A percentile compares a stretch with the other conserved stretches of the same genome.
These are phyloP conservation scores for Lytechinus pictus DNA, from an alignment of 35 echinoderm and acorn worm species.

Conservation along the genomic window DNA sequence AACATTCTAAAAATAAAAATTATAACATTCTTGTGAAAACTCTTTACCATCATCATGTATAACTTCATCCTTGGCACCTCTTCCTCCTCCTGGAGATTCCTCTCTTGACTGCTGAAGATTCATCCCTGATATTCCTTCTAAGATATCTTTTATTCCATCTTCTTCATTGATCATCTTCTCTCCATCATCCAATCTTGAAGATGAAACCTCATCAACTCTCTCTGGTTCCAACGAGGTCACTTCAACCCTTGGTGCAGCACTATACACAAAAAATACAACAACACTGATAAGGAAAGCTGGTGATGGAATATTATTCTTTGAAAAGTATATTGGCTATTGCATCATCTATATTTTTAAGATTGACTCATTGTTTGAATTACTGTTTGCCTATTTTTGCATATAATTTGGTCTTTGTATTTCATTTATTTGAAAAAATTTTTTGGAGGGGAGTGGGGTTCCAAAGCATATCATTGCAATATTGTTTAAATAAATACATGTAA, in stretches of 20 bases:
- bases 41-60: not conserved
- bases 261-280: not conserved
- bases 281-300: not conserved
- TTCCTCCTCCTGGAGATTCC: not conserved
- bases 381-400: too few relatives aligned
- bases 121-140: not conserved
- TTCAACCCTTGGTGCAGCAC: not conserved
- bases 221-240: not conserved
- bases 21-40: not conserved
- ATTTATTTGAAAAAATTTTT: too few relatives aligned
- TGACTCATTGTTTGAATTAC: too few relatives aligned
- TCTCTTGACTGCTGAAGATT: not conserved
- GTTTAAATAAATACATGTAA: too few relatives aligned
- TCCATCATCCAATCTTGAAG: not conserved
- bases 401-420: too few relatives aligned
- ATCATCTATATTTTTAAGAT: too few relatives aligned
- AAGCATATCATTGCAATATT: too few relatives aligned
- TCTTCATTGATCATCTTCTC: not conserved
- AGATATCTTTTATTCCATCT: not conserved
- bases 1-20: too few relatives aligned
- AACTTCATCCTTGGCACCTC: not conserved
- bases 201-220: slow-evolving; percentile 9
- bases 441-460: too few relatives aligned
- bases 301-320: not conserved
- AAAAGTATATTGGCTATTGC: not conserved